Conservation (phyloP, 2,797 vertebrate species). For the Rhyacichthys aspro region DNA sequence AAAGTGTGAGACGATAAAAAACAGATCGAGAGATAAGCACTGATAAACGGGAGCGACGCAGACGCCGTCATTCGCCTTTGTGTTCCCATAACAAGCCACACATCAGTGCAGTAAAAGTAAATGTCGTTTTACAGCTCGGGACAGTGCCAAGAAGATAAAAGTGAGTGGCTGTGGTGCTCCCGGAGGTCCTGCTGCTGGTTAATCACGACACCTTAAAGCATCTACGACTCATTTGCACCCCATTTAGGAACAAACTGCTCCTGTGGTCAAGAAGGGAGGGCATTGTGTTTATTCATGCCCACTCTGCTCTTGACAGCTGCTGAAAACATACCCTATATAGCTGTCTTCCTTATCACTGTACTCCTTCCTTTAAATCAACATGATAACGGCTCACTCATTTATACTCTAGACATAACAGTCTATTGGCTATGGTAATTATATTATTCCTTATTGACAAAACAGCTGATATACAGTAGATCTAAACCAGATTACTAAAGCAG, state of each 20-base stretch:
- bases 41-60: not conserved
- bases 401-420: conserved; percentile 1
- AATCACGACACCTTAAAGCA: conserved; percentile 8
- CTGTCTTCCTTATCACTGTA: conserved; percentile 1
- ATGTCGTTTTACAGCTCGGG: not conserved
- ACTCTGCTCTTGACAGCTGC: not conserved
- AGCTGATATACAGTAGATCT: no score
- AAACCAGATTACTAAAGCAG: no score
- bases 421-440: not conserved
- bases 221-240: conserved; percentile 4
- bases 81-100: not conserved
- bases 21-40: conserved; percentile 36
- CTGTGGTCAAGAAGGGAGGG: not conserved
- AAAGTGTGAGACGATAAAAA: conserved; percentile 46
- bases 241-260: not conserved
- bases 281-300: conserved; percentile 41
- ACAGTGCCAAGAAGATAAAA: not conserved
- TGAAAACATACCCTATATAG: not conserved
- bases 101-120: not conserved
- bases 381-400: not conserved
- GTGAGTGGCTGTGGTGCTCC: not conserved
- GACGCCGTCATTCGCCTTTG: not conserved
- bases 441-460: not conserved
- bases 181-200: conserved; percentile 6
- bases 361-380: conserved; percentile 1